Evolutionary conservation across 2,113 vertebrate genomes (phyloP).

Genomic region (Podarcis cretensis): DNA sequence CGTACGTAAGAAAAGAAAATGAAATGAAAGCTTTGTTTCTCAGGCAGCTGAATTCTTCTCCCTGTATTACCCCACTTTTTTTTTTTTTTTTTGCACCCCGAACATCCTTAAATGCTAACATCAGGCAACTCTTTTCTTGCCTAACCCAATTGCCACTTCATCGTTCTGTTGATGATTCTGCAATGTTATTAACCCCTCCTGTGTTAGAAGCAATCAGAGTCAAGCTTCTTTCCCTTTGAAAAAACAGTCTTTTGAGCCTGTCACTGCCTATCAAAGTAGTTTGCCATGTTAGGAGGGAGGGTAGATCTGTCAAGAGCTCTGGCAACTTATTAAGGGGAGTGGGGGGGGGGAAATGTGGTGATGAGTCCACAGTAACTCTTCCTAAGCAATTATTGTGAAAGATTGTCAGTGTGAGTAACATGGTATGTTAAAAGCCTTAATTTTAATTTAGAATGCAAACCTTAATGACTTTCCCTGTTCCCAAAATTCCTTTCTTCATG

Average conservation of each 20-base stretch:
- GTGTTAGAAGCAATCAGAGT: slow-evolving; percentile 46
- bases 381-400: slow-evolving; percentile 61
- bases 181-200: slow-evolving; percentile 35
- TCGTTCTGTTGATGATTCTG: slow-evolving; percentile 39
- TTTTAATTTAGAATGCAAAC: slow-evolving; percentile 59
- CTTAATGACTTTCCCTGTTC: slow-evolving; percentile 51
- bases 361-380: slow-evolving; percentile 62
- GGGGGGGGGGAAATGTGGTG: slow-evolving; percentile 36
- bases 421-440: slow-evolving; percentile 52
- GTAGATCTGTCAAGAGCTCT: slow-evolving; percentile 40
- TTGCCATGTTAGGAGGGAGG: slow-evolving; percentile 42
- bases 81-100: neutral
- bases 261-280: slow-evolving; percentile 38
- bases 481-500: slow-evolving; percentile 45
- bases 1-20: neutral
- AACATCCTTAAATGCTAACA: neutral
- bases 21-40: neutral
- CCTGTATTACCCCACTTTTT: neutral
- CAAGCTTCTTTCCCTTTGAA: slow-evolving; percentile 30
- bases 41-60: neutral
- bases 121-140: slow-evolving; percentile 22
- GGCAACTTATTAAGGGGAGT: slow-evolving; percentile 29
- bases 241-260: slow-evolving; percentile 45
- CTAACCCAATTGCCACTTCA: slow-evolving; percentile 38
- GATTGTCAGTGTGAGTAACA: slow-evolving; percentile 52